Conservation (phyloP, 2,888 invertebrate genomes). For the Drosophila subquinaria region DNA sequence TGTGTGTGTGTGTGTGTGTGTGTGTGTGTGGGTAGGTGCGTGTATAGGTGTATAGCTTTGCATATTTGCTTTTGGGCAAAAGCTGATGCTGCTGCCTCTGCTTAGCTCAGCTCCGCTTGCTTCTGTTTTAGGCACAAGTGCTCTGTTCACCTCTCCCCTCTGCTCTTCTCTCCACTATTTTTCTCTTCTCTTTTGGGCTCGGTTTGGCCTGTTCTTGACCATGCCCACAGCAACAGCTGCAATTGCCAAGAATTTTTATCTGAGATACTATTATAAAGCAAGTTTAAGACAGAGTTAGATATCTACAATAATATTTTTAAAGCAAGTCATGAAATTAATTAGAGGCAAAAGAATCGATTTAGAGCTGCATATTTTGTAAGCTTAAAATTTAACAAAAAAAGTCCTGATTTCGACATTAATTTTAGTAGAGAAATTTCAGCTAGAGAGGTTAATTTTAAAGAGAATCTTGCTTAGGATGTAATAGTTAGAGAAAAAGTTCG, state of each 20-base stretch:
- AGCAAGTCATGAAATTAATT: neutral
- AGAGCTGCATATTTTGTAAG: neutral
- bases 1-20: constrained; percentile 10
- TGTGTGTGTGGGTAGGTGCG: constrained; percentile 8
- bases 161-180: neutral
- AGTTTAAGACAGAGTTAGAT: neutral
- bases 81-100: constrained; percentile 31
- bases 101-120: constrained; percentile 2
- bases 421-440: neutral
- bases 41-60: constrained; percentile 39
- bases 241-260: neutral
- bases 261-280: neutral
- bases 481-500: neutral
- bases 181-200: neutral
- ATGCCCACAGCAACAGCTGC: constrained; percentile 10
- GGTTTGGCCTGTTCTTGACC: constrained; percentile 6
- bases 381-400: neutral
- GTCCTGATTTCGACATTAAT: neutral
- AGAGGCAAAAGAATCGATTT: neutral
- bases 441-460: neutral
- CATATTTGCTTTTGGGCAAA: constrained; percentile 52
- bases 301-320: neutral
- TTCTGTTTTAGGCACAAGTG: constrained; percentile 1
- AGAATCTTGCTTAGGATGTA: neutral
- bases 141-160: constrained; percentile 12